Base-by-base conservation (phyloP, 2,888 invertebrate species). In the Gandaritis pyraliata region DNA sequence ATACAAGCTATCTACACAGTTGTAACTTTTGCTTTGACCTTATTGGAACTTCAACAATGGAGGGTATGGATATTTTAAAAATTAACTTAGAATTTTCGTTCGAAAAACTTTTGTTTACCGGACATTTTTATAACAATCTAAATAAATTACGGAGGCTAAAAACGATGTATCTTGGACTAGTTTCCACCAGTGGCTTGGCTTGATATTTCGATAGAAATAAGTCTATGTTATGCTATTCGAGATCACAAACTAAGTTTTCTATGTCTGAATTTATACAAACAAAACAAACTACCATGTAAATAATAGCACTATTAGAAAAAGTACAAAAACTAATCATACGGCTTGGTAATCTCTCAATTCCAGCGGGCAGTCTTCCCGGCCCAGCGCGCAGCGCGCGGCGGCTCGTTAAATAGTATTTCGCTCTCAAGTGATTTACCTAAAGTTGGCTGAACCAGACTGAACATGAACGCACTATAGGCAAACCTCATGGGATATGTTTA, bases 371-470 rank as follows among this genome's bases (percentile, higher is more conserved):
- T 39, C 39, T 39, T 13, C 13, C 13, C 5, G 23, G 23, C 5
- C 5, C 23, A 2, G 23, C 23, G 23, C 0, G 23, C 23, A 2
- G 23, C 23, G 23, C n/a, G 13, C 8, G 39, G 41, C 41, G 33
- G 46, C 47, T 51, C 36, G 29, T 30, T 30, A 46, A 55, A 55
- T 55, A 46, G 11, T 45, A 36, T 45, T 30, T 15, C 36, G 23
- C 51, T 29, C 41, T 43, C 46, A 23, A 51, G 56, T 61, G 56
- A 57, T 61, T 39, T 61, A 61, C 50, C 38, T 51, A 36, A 13
- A 61, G 52, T 46, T 38, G 46, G 46, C 47, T 47, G 47, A 52
- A 47, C 41, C 36, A 56, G 47, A 36, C 47, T n/a, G n/a, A n/a
- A n/a, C n/a, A n/a, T n/a, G n/a, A n/a, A n/a, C n/a, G n/a, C n/a